Base-by-base conservation (phyloP, 2,113 vertebrate genomes). In the Corydoras sp. region DNA sequence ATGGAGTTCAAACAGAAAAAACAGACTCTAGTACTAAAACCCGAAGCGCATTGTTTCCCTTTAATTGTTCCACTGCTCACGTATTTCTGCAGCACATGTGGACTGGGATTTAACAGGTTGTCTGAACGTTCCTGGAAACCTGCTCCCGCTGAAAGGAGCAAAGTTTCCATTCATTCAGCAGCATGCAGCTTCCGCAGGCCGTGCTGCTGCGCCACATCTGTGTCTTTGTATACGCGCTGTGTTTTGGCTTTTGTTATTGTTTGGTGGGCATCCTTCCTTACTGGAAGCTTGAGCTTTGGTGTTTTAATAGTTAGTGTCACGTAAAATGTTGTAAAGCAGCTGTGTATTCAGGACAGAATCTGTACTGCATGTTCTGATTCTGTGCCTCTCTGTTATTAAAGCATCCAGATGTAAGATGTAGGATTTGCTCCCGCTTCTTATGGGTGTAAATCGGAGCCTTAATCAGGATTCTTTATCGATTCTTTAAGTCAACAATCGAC, bases 141-240 rank as follows among this genome's bases (percentile, higher is more conserved):
- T 77, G 49, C 50, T 72, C 67, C 68, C 74, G 49, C 50, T 72
- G 78, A 72, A 75, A 76, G 74, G 74, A 35, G 59, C 29, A 68
- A 51, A 70, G 63, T 78, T 10, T 56, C 54, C 14, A 56, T 56
- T 14, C 13, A 56, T 56, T 15, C n/a, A n/a, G 54, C 51, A 53
- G 51, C 13, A 53, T 12, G 11, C 10, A 53, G 13, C 51, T 53
- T 53, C 10, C 51, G 10, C 9, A 3, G 11, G 51, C 51, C 10
- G 11, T 12, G 51, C 10, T 6, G 10, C 10, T 12, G 51, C 9
- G 5, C 51, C 13, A 12, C 13, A n/a, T 56, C 6, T 56, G 54
- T 14, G 66, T 62, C 30, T 32, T 10, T 54, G 10, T n/a, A n/a
- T 56, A 15, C 12, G 54, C 14, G 43, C 11, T 62, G 43, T 74